Base-by-base conservation (phyloP, 1,140 invertebrate species). In the Chironomus tepperi region DNA sequence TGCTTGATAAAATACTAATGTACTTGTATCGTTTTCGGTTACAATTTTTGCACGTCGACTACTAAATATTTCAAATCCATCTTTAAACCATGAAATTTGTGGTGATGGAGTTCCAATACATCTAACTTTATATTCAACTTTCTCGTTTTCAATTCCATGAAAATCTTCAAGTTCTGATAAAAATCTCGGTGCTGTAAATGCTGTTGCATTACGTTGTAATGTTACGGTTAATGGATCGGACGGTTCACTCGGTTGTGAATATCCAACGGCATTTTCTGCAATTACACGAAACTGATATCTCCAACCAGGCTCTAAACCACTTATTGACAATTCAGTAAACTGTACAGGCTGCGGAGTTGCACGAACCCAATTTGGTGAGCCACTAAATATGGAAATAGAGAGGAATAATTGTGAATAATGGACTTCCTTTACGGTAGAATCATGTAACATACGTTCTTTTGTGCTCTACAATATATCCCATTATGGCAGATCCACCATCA, bases 1-100 rank as follows among this genome's bases (percentile, higher is more conserved):
- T 12, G 89, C 90, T 78, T 93, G 91, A 80, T 93, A 88, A 77
- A 95, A 92, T n/a, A 93, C 85, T 3, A 97, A 86, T 42, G 89
- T 86, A 80, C 92, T 95, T 42, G 85, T 87, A 19, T 92, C 90
- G 74, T 90, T 90, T 75, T 92, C 92, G 0, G 90, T 92, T 0
- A 89, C 83, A 75, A 94, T 91, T 77, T 88, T 88, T 1, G 91
- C 93, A 76, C 92, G 85, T 75, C 91, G 84, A 79, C 91, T 93
- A 79, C 91, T 93, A 79, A 93, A 93, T 74, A 93, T 90, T 81
- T 93, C 92, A 77, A 91, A 91, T 43, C 90, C 91, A 80, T 95
- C 92, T 81, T 95, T 95, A 82, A 91, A 97, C 96, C 96, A 99
- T n/a, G 89, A 89, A 21, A 98, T 88, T 77, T 91, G 91, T 2